Evolutionary conservation across 2,113 vertebrate genomes (phyloP).

Genomic region (Stomatorhinus ivindoensis): DNA sequence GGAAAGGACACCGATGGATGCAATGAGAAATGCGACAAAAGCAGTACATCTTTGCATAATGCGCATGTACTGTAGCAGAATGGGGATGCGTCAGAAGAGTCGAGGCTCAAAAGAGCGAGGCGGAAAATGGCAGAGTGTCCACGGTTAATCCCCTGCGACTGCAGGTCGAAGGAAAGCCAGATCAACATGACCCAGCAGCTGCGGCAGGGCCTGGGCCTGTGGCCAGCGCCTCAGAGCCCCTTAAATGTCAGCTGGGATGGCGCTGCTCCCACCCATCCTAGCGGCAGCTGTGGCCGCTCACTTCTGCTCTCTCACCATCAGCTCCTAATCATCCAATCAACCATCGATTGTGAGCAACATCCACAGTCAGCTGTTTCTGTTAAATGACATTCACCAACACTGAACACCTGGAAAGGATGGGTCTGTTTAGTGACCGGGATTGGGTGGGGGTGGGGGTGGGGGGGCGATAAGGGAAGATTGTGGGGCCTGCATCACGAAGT

Average conservation of each 20-base stretch:
- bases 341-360: not conserved
- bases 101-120: not conserved
- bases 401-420: not conserved
- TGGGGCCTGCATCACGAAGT: not conserved
- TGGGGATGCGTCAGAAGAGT: not conserved
- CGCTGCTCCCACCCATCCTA: not conserved
- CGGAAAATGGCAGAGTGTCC: slow-evolving; percentile 12
- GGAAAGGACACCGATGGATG: not conserved
- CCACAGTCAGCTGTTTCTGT: not conserved
- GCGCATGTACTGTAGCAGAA: not conserved
- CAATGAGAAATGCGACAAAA: not conserved
- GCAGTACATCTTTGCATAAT: not conserved
- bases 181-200: slow-evolving; percentile 12
- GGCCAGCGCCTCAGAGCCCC: not conserved
- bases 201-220: not conserved
- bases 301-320: not conserved
- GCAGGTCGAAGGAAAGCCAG: slow-evolving; percentile 6
- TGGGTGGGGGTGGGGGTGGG: not conserved
- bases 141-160: slow-evolving; percentile 10
- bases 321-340: not conserved
- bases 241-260: slow-evolving; percentile 25
- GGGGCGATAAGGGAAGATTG: not conserved
- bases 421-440: not conserved
- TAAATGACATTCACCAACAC: not conserved
- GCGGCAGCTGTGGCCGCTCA: not conserved